Base-by-base conservation (phyloP, 2,797 vertebrate species). In the Pseudopleuronectes americanus region DNA sequence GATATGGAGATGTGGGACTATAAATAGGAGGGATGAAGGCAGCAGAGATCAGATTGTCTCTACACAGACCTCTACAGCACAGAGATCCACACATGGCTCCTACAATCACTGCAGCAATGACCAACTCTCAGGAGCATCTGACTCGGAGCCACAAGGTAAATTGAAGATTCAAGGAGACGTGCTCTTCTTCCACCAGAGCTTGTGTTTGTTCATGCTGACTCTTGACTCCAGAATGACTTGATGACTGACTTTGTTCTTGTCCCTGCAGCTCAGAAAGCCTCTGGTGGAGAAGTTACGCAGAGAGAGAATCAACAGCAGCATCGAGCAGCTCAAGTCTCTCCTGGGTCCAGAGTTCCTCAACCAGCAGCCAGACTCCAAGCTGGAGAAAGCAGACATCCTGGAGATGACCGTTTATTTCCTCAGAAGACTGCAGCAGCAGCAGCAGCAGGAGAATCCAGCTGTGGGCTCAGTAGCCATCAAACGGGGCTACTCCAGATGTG, bases 241-340 rank as follows among this genome's bases (percentile, higher is more conserved):
- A 76, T 57, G 85, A 54, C 84, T 73, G 43, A 71, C 33, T 62
- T 49, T 78, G 0, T 13, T 79, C 7, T 72, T 85, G 22, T 74
- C 24, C 10, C 19, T 86, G 73, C 94, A 97, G 96, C 81, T 94
- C 69, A 94, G 95, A 66, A 96, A 93, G 64, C 94, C 95, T 0
- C 88, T 95, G 87, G 96, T 96, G 90, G 95, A 97, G 86, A 97
- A 96, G 83, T 85, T 95, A 83, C 90, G 90, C 74, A 91, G 92
- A 90, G 92, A 94, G 89, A 61, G 91, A 57, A 93, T 94, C 81
- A 94, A 93, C 92, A 92, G 79, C 89, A 80, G 86, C 84, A 89
- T 86, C 10, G 80, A 89, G 76, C 85, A 95, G 85, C 91, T 96
- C 67, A 96, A 95, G 83, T 84, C 89, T 84, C 83, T 96, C 16